A percentile compares a stretch with the other conserved stretches of the same genome.
Conservation (phyloP, 2,888 invertebrate genomes). For the Agrochola lychnidis region DNA sequence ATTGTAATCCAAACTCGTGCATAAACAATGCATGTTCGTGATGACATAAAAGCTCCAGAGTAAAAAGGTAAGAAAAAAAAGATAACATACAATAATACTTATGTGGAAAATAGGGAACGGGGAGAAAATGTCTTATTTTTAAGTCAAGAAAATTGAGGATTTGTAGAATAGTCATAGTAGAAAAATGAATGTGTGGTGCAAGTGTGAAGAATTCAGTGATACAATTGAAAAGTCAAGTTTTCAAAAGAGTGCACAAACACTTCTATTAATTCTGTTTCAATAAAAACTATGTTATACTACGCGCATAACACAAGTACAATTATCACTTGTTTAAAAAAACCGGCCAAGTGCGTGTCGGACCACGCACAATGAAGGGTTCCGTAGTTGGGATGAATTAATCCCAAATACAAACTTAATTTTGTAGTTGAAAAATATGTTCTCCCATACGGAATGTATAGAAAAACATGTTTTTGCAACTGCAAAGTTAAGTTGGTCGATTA, state of each 20-base stretch:
- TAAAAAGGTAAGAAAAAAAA: neutral
- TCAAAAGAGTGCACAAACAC: neutral
- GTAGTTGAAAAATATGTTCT: too few relatives aligned
- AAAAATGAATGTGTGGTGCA: conserved; percentile 32
- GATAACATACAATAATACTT: conserved; percentile 25
- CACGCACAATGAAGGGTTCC: too few relatives aligned
- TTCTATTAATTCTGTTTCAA: neutral
- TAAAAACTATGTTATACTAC: neutral
- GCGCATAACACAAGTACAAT: neutral
- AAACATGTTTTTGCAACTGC: too few relatives aligned
- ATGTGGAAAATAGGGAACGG: conserved; percentile 1
- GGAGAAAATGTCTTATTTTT: conserved; percentile 41
- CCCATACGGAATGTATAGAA: too few relatives aligned
- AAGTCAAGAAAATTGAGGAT: conserved; percentile 61
- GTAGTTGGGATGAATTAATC: too few relatives aligned
- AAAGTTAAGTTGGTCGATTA: too few relatives aligned
- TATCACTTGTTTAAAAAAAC: too few relatives aligned
- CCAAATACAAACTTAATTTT: too few relatives aligned
- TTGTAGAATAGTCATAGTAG: conserved; percentile 47
- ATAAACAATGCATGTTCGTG: neutral
- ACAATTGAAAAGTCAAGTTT: neutral
- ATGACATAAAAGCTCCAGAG: neutral
- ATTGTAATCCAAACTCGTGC: neutral
- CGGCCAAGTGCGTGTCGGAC: too few relatives aligned
- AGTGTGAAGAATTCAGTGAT: conserved; percentile 6